Conservation (phyloP, 2,888 invertebrate species). For the Cephus sareptanus region DNA sequence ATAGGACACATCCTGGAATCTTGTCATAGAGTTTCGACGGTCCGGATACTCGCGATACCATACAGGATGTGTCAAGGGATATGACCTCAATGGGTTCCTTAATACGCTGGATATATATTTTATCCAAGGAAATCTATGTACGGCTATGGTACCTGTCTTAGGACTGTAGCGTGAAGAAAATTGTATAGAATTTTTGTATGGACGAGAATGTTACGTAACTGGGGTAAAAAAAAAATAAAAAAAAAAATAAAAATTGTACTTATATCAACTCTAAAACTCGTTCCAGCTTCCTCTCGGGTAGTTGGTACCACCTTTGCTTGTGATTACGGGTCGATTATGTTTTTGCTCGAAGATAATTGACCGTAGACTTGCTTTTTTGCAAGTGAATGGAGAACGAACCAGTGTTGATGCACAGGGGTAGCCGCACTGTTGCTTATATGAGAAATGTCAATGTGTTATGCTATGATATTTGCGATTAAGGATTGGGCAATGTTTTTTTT, state of each 20-base stretch:
- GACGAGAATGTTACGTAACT: background rate
- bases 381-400: background rate
- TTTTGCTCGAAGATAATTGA: slow-evolving; percentile 19
- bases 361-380: slow-evolving; percentile 2
- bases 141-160: background rate
- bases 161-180: background rate
- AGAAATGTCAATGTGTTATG: background rate
- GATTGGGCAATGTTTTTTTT: background rate
- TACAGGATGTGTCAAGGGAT: background rate
- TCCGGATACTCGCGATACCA: background rate
- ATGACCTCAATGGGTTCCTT: background rate
- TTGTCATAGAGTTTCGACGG: background rate
- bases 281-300: background rate
- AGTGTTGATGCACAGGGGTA: background rate
- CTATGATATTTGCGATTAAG: background rate
- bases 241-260: background rate
- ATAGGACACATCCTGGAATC: background rate
- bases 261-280: background rate
- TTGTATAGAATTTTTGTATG: background rate
- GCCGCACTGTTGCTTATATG: background rate
- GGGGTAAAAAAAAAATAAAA: background rate
- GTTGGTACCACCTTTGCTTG: background rate
- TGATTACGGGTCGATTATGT: slow-evolving; percentile 15
- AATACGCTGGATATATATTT: background rate
- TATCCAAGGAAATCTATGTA: background rate